Percentiles rank a stretch among this genome's conserved stretches.
Conservation (phyloP, 2,113 vertebrate species). For the Dascyllus trimaculatus region DNA sequence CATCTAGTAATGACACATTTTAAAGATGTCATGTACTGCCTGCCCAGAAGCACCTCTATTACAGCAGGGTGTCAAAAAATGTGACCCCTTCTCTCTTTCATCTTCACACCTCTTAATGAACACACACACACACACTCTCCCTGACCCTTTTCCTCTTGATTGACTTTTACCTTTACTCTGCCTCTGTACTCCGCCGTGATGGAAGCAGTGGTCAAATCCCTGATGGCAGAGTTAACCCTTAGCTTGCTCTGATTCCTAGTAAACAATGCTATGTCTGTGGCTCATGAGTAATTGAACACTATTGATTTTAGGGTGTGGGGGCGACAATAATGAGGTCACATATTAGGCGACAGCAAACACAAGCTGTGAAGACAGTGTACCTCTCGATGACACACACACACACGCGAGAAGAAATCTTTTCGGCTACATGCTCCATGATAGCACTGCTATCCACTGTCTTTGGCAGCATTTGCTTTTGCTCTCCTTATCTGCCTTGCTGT, state of each 20-base stretch:
- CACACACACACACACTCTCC: slow-evolving; percentile 25
- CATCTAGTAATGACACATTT: slow-evolving; percentile 79
- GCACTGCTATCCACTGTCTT: slow-evolving; percentile 71
- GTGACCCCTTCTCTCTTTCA: slow-evolving; percentile 72
- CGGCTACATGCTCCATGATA: slow-evolving; percentile 59
- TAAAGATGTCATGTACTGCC: slow-evolving; percentile 65
- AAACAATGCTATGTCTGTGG: slow-evolving; percentile 60
- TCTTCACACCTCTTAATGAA: slow-evolving; percentile 78
- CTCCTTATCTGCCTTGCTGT: slow-evolving; percentile 76
- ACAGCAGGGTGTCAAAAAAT: slow-evolving; percentile 64
- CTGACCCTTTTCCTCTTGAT: slow-evolving; percentile 32
- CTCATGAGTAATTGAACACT: slow-evolving; percentile 83
- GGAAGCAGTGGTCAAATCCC: slow-evolving; percentile 60
- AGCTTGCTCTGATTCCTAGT: slow-evolving; percentile 53
- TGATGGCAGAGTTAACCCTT: slow-evolving; percentile 67
- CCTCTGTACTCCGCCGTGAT: slow-evolving; percentile 23
- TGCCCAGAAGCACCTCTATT: slow-evolving; percentile 67
- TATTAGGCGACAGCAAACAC: slow-evolving; percentile 79
- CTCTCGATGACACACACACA: slow-evolving; percentile 27
- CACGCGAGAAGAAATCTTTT: slow-evolving; percentile 40
- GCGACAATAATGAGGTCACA: slow-evolving; percentile 80
- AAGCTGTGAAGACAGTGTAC: slow-evolving; percentile 60
- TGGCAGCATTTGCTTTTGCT: slow-evolving; percentile 71
- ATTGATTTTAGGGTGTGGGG: slow-evolving; percentile 78
- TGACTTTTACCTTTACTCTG: slow-evolving; percentile 56